These are phyloP conservation scores for Bimastos eiseni DNA, from an alignment of 2,888 invertebrate genomes.

Conservation along the genomic window DNA sequence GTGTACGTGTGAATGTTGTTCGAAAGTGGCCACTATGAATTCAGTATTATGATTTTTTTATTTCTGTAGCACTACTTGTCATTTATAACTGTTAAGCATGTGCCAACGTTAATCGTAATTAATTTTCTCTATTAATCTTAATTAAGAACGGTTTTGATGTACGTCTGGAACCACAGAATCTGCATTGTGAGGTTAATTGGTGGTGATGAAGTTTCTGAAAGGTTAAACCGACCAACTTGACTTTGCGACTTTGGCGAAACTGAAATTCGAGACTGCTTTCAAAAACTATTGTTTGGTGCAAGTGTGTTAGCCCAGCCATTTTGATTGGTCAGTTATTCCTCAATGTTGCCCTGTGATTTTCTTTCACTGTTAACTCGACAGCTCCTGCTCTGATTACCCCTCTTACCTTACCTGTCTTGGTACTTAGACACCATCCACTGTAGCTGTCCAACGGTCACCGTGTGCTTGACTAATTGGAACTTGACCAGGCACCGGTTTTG, in stretches of 20 bases:
- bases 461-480: too few species aligned
- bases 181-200: neutral
- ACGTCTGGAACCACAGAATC: neutral
- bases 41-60: neutral
- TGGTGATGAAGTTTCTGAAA: neutral
- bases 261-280: neutral
- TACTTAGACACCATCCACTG: too few species aligned
- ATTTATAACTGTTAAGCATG: neutral
- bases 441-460: too few species aligned
- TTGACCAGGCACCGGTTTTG: too few species aligned
- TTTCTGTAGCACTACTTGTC: neutral
- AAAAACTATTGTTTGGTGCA: neutral
- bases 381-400: too few species aligned
- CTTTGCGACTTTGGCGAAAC: neutral
- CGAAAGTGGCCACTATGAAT: neutral
- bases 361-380: too few species aligned
- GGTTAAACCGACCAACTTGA: neutral
- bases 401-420: too few species aligned
- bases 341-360: neutral
- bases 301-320: neutral
- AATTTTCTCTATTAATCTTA: neutral
- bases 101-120: neutral
- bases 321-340: neutral
- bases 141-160: neutral
- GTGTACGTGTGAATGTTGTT: neutral